These are phyloP conservation scores for Epizoanthus stellaris DNA, from an alignment of 92 coral and sea anemone genomes.

Conservation along the genomic window DNA sequence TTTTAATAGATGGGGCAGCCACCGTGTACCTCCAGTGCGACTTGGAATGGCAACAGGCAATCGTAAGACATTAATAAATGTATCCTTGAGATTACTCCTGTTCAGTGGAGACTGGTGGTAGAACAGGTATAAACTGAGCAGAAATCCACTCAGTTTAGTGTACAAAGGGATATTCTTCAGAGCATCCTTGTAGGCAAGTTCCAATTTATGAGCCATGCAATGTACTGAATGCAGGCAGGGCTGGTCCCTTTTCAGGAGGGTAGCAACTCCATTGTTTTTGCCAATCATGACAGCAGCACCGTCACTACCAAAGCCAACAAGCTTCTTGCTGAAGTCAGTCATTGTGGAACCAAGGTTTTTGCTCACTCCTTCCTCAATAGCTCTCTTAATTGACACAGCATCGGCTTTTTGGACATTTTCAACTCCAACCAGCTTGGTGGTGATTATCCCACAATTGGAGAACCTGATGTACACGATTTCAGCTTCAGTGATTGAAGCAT, in stretches of 20 bases:
- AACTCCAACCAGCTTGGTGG: conserved; percentile 12
- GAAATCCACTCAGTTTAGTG: conserved; percentile 18
- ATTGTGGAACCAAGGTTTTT: conserved; percentile 26
- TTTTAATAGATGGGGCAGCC: conserved; percentile 42
- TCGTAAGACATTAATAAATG: conserved; percentile 28
- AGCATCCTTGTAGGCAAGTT: conserved; percentile 51
- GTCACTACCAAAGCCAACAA: conserved; percentile 45
- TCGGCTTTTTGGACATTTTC: conserved; percentile 39
- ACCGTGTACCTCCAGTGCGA: conserved; percentile 34
- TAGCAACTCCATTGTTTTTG: conserved; percentile 46
- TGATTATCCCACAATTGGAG: neutral
- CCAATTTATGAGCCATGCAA: conserved; percentile 54
- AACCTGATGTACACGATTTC: conserved; percentile 51
- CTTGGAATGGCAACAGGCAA: conserved; percentile 29
- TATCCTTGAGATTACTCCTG: conserved; percentile 28
- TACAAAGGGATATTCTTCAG: conserved; percentile 34
- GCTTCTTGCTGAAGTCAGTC: conserved; percentile 34
- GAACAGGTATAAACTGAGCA: conserved; percentile 48
- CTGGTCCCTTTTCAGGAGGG: conserved; percentile 35
- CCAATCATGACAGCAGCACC: conserved; percentile 50
- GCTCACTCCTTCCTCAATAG: conserved; percentile 41
- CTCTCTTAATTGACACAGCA: conserved; percentile 42
- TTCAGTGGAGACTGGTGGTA: conserved; percentile 52
- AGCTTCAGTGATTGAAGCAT: conserved; percentile 41
- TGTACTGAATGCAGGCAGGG: conserved; percentile 42